Conservation (phyloP, 2,888 invertebrate species). For the Philonicus albiceps region DNA sequence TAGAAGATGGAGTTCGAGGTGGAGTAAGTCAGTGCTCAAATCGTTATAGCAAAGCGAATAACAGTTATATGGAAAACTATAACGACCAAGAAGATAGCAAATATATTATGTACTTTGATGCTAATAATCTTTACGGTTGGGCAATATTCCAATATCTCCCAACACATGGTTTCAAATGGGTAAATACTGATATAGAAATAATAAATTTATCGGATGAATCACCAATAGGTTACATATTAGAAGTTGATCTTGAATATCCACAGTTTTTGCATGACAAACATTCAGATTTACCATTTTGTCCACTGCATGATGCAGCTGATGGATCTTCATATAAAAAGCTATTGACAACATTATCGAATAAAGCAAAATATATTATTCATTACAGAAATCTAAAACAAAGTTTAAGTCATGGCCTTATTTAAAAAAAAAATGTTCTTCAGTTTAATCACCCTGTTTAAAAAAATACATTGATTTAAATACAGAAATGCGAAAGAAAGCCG, state of each 20-base stretch:
- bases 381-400: conserved; percentile 55
- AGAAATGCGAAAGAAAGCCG: no score
- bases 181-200: conserved; percentile 6
- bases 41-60: neutral
- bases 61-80: neutral
- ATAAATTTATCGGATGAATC: neutral
- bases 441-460: no score
- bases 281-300: conserved; percentile 51
- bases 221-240: conserved; percentile 52
- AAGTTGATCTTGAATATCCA: conserved; percentile 52
- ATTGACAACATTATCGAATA: conserved; percentile 50
- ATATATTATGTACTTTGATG: conserved; percentile 46
- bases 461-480: no score
- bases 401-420: neutral
- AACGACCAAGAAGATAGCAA: neutral
- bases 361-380: conserved; percentile 55
- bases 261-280: conserved; percentile 52
- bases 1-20: conserved; percentile 14
- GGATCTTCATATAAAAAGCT: conserved; percentile 49
- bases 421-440: neutral
- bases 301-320: conserved; percentile 49
- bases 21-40: conserved; percentile 20
- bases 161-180: conserved; percentile 50
- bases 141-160: conserved; percentile 50
- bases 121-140: conserved; percentile 48